Base-by-base conservation (phyloP, 2,888 invertebrate species). In the Cataglyphis livida region DNA sequence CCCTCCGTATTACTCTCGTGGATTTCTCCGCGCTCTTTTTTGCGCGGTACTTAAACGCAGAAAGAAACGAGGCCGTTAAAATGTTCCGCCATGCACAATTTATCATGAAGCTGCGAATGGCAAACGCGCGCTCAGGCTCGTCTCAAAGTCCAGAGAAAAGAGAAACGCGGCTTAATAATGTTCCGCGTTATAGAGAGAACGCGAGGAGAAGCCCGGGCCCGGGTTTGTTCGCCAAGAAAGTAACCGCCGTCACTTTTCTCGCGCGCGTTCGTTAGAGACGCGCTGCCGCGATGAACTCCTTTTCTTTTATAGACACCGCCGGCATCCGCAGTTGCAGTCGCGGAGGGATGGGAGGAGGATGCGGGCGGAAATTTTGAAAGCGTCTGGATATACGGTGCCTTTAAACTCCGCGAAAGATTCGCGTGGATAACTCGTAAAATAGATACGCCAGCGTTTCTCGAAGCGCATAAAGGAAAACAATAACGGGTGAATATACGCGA, bases 1-100 rank as follows among this genome's bases (percentile, higher is more conserved):
- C 74, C 73, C 74, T 71, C 84, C 79, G 65, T 84, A 73, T 79
- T 83, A 83, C 79, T 66, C 71, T 83, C 71, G 62, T 85, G 57
- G 75, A 86, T 85, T 84, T 85, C 61, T 82, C 81, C 75, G 84
- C 51, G 74, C 73, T 81, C 81, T 66, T 66, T 84, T 85, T 84
- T 87, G 85, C 84, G 87, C 89, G 86, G 87, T 85, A 86, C 90
- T 90, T 89, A 91, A 91, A 90, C 88, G 87, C 87, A 84, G 87
- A 87, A 85, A 91, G 90, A 91, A 90, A 89, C 91, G 88, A 88
- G 90, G 90, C 92, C 90, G 91, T 92, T 92, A 92, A 92, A 92
- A 92, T 91, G 90, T 92, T 92, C 92, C 92, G 91, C 92, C 89
- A 90, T 92, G 92, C 92, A 91, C 92, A 92, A 92, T 92, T 92